Evolutionary conservation across 2,797 vertebrate species (phyloP).

Genomic region (Bradypodion ventrale): DNA sequence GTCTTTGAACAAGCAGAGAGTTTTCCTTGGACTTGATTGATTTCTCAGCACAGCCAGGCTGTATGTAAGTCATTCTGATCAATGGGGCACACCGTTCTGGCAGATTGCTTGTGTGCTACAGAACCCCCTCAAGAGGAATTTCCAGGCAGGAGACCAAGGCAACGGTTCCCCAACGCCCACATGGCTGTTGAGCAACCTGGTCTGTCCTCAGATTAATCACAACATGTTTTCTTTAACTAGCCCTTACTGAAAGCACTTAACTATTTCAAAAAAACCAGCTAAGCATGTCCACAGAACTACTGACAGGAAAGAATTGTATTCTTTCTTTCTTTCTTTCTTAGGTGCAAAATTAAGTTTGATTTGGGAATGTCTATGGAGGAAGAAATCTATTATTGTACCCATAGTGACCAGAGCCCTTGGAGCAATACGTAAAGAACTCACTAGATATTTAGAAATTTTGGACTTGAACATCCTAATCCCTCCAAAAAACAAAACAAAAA

Average conservation of each 20-base stretch:
- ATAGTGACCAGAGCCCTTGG: too few relatives aligned
- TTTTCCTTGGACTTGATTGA: conserved; percentile 1
- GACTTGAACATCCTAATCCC: too few relatives aligned
- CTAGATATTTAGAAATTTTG: too few relatives aligned
- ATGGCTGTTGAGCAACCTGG: neutral
- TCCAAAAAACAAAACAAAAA: too few relatives aligned
- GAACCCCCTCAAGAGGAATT: conserved; percentile 2
- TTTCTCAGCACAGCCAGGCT: neutral
- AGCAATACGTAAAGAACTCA: too few relatives aligned
- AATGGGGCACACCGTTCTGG: neutral
- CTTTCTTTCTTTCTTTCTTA: neutral
- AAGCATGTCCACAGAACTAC: neutral
- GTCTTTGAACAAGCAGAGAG: conserved; percentile 3
- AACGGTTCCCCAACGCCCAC: neutral
- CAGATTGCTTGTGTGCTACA: neutral
- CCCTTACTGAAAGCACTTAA: neutral
- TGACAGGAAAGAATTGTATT: neutral
- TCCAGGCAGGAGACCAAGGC: neutral
- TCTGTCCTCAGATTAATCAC: neutral
- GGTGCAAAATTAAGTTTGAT: too few relatives aligned
- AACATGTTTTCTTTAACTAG: neutral
- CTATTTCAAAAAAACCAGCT: neutral
- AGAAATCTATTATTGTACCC: too few relatives aligned
- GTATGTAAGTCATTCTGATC: neutral
- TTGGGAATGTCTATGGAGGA: too few relatives aligned